Evolutionary conservation across 1,140 invertebrate species (phyloP).

Genomic region (Conopomorpha cramerella): DNA sequence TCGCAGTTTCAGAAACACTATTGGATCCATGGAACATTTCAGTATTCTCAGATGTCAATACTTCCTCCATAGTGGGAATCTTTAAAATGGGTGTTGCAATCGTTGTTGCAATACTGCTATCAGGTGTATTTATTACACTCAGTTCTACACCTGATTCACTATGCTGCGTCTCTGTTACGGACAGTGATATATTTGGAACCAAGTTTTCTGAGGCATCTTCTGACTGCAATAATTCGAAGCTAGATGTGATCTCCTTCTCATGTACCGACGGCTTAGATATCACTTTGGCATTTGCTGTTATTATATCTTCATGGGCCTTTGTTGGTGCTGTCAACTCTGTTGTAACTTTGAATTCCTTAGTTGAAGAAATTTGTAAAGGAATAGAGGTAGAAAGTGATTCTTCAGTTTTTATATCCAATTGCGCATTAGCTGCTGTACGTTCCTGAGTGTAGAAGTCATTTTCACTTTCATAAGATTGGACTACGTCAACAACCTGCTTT

Average conservation of each 20-base stretch:
- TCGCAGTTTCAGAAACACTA: no score
- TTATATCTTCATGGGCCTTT: conserved; percentile 27
- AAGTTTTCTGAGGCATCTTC: conserved; percentile 21
- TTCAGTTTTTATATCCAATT: conserved; percentile 23
- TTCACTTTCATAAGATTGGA: conserved; percentile 37
- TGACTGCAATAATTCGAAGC: conserved; percentile 15
- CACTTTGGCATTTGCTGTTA: conserved; percentile 31
- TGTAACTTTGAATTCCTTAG: conserved; percentile 14
- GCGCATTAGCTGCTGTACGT: conserved; percentile 19
- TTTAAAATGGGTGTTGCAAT: conserved; percentile 24
- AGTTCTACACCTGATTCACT: no score
- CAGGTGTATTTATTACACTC: conserved; percentile 27
- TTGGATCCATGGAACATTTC: no score
- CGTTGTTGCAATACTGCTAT: conserved; percentile 14
- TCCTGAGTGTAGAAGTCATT: conserved; percentile 19
- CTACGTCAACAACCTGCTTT: conserved; percentile 48
- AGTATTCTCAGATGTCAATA: no score
- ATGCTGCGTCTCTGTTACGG: conserved; percentile 25
- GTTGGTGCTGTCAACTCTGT: conserved; percentile 21
- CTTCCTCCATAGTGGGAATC: no score
- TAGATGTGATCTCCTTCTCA: conserved; percentile 25
- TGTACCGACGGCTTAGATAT: conserved; percentile 24
- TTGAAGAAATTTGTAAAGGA: conserved; percentile 20
- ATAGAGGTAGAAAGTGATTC: conserved; percentile 32
- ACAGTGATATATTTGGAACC: conserved; percentile 26